A percentile compares a stretch with the other conserved stretches of the same genome.
These are phyloP conservation scores for Masnerella sp. DNA, from an alignment of 2,888 invertebrate species.

Conservation along the genomic window DNA sequence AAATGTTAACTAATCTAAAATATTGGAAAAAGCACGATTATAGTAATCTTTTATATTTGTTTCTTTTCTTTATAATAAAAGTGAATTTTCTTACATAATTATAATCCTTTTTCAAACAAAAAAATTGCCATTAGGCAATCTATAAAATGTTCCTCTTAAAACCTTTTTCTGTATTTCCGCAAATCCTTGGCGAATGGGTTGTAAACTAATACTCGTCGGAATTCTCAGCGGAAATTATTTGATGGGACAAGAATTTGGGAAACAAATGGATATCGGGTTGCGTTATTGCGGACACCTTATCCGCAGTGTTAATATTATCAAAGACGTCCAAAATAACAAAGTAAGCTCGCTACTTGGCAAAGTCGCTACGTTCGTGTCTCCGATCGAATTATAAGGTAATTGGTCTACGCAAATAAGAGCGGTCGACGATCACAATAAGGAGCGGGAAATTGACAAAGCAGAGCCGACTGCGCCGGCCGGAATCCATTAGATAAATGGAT, in stretches of 20 bases:
- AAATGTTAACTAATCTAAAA: too few relatives aligned
- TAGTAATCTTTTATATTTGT: too few relatives aligned
- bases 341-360: neutral
- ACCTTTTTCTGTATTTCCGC: too few relatives aligned
- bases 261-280: conserved; percentile 10
- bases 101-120: too few relatives aligned
- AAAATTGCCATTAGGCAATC: too few relatives aligned
- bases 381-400: conserved; percentile 26
- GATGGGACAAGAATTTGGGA: conserved; percentile 8
- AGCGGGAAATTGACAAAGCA: conserved; percentile 27
- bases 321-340: conserved; percentile 12
- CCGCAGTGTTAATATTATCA: conserved; percentile 1
- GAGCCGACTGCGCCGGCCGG: neutral
- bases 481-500: conserved; percentile 51
- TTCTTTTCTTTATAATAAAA: too few relatives aligned
- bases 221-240: neutral
- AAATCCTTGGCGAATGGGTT: neutral
- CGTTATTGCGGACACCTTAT: conserved; percentile 5
- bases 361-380: neutral
- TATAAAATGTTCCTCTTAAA: too few relatives aligned
- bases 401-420: conserved; percentile 32
- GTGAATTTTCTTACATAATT: too few relatives aligned
- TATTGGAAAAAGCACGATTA: too few relatives aligned
- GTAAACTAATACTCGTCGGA: neutral
- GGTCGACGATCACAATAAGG: conserved; percentile 6